Evolutionary conservation across 2,888 invertebrate species (phyloP), one percentile per base, ranked within the genome.

Genomic region (Nesidiocoris tenuis): DNA sequence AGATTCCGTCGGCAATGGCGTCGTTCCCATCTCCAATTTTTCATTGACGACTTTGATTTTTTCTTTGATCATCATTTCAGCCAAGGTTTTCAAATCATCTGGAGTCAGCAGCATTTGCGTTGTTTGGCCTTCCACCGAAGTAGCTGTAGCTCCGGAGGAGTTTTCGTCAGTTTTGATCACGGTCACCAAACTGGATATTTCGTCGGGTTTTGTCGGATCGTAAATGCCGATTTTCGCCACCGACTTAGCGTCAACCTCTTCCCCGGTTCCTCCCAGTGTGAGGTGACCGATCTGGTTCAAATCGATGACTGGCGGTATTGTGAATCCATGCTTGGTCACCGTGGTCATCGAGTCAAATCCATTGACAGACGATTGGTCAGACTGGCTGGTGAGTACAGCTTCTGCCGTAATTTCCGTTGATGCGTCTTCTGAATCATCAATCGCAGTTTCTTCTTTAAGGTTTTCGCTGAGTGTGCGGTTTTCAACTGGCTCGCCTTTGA

Each of bases 11-110:
- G 74, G 56, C 17, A 66, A 21, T 0, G 74, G 59, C 1, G 74
- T 75, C 16, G 64, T 64, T 7, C 64, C 65, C 17, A 63, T 3
- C 5, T 22, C 22, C 19, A 63, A 22, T 22, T 25, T 23, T 67
- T 67, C 67, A 5, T 55, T 67, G 17, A 54, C 2, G 17, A 77
- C 74, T 66, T 80, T 80, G 9, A 78, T 79, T 59, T 78, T 79
- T 68, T 80, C 79, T 18, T 80, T 79, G 5, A 80, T 80, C 18
- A 80, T 66, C 59, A 78, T 78, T 64, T 80, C 79, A 0, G 80
- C 80, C 18, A 80, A 12, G 18, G 77, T 74, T 77, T 79, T 80
- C 21, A 80, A 68, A 74, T 80, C 80, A 16, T 77, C 75, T 19
- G 79, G 80, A 22, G 78, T 79, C 22, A 80, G 68, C 16, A 79